Base-by-base conservation (phyloP, 2,888 invertebrate genomes). In the Ophion costatus region DNA sequence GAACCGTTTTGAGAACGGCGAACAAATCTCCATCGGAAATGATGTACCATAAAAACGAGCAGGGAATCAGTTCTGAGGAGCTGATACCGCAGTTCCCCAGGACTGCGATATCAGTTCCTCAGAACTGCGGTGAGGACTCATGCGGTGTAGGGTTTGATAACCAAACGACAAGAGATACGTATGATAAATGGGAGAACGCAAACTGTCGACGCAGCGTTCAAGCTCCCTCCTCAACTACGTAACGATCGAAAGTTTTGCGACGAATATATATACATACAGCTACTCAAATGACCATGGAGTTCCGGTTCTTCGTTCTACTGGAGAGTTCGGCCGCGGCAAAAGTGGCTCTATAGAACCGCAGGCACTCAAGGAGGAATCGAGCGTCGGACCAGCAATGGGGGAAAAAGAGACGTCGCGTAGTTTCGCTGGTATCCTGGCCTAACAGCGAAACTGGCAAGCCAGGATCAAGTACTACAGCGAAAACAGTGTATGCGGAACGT, bases 201-300 rank as follows among this genome's bases (percentile, higher is more conserved):
- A 75, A 70, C 74, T 79, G 57, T 56, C 71, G 71, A 66, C 69
- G 67, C 59, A 59, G 71, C 71, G 66, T 69, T 77, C 67, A 74
- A 63, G 17, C 56, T 42, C 61, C 9, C 9, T 73, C 61, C 45
- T 56, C 45, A 82, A 78, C 69, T 70, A 79, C 64, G 69, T 67
- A 75, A 71, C 83, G 75, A 80, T 80, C 57, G 71, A 71, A 83
- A 83, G 70, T 83, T 83, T 42, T 14, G 17, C 22, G 45, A 66
- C 56, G 59, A 24, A 51, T 45, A 14, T 45, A 38, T 17, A 42
- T 42, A 42, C 61, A 73, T 38, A 24, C 7, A 59, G 73, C 33
- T 29, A 22, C 45, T 70, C 38, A 63, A 74, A 38, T 75, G 67
- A 56, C 64, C 17, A 61, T 64, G 22, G 42, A 51, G 64, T 71